Evolutionary conservation across 2,888 invertebrate species (phyloP).

Genomic region (Watsonalla binaria): DNA sequence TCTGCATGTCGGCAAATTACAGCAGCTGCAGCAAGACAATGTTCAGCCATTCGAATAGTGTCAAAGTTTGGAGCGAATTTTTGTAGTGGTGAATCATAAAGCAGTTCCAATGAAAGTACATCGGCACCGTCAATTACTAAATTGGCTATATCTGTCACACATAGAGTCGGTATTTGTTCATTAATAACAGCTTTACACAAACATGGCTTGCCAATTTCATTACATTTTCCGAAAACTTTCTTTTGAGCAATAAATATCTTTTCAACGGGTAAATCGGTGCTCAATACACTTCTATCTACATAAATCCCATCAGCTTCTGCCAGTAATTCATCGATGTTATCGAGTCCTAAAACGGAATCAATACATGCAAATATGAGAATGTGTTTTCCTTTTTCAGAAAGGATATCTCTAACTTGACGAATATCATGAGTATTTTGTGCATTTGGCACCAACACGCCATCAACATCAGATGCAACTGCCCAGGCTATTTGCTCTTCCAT

Average conservation of each 20-base stretch:
- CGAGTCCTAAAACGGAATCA: conserved; percentile 51
- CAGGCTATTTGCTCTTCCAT: conserved; percentile 70
- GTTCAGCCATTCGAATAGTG: conserved; percentile 73
- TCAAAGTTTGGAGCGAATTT: conserved; percentile 52
- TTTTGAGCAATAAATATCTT: conserved; percentile 93
- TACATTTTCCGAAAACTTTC: conserved; percentile 90
- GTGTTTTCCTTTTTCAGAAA: conserved; percentile 64
- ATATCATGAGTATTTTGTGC: conserved; percentile 51
- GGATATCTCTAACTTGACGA: conserved; percentile 40
- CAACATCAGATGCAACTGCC: conserved; percentile 65
- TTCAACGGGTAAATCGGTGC: conserved; percentile 92
- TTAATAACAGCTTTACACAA: conserved; percentile 93
- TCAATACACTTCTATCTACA: conserved; percentile 90
- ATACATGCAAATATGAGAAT: conserved; percentile 61
- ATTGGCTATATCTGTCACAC: conserved; percentile 93
- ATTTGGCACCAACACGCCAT: conserved; percentile 58
- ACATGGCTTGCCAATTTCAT: conserved; percentile 89
- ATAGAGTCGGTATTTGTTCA: conserved; percentile 87
- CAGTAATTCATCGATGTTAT: conserved; percentile 86
- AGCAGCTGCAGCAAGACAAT: conserved; percentile 84
- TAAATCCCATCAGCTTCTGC: conserved; percentile 89
- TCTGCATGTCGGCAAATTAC: conserved; percentile 93
- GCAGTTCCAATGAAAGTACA: conserved; percentile 87
- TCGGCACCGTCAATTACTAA: conserved; percentile 94
- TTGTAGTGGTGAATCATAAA: conserved; percentile 62